phyloP scores from a whole-genome alignment of 2,113 vertebrate species.

The Climacteris rufus region DNA sequence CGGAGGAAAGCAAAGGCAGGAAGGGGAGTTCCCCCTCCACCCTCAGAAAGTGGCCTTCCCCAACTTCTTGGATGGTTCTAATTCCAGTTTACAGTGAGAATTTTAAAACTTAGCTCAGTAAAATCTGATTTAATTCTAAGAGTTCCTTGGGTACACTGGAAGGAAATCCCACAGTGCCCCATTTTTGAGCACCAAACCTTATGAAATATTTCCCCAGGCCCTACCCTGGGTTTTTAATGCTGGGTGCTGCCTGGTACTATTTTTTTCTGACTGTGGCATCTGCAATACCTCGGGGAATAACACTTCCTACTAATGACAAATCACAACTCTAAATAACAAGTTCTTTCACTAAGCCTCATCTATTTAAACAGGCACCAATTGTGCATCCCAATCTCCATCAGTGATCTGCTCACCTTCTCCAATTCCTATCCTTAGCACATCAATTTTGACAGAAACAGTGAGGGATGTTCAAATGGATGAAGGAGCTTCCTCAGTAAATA shows the following conservation, averaged over 20 bases:
- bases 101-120: not conserved
- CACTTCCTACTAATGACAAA: not conserved
- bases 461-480: not conserved
- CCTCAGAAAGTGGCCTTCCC: not conserved
- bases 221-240: not conserved
- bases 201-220: not conserved
- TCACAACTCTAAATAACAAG: not conserved
- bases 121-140: not conserved
- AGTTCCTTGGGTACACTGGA: not conserved
- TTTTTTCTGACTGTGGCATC: not conserved
- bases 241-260: not conserved
- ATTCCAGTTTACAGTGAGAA: not conserved
- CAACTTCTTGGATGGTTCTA: not conserved
- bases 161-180: not conserved
- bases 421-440: not conserved
- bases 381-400: not conserved
- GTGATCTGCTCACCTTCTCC: not conserved
- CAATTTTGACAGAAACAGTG: accelerated
- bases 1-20: not conserved
- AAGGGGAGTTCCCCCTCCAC: not conserved
- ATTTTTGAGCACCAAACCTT: not conserved
- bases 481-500: not conserved
- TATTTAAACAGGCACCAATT: not conserved
- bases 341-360: not conserved
- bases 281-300: not conserved